phyloP scores from a whole-genome alignment of 1,140 invertebrate species.

The Drosophila orosa region DNA sequence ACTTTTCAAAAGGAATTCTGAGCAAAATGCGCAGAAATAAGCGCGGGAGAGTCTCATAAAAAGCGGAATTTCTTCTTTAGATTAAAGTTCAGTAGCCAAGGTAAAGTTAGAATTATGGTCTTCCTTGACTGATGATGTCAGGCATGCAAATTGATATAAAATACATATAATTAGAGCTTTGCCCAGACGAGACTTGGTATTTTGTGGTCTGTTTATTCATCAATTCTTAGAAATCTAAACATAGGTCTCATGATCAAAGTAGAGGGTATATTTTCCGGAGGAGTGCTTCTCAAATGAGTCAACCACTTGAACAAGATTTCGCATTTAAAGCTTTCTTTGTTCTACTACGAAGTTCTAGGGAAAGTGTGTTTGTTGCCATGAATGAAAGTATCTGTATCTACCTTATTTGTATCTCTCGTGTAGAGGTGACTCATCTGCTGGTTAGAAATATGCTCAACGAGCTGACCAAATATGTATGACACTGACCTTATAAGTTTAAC shows the following conservation, averaged over 20 bases:
- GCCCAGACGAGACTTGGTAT: not conserved
- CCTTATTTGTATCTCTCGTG: conserved; percentile 4
- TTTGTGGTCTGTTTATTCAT: conserved; percentile 10
- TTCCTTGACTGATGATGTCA: conserved; percentile 19
- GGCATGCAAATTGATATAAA: conserved; percentile 29
- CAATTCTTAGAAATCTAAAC: not conserved
- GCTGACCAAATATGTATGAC: conserved; percentile 67
- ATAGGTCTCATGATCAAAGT: not conserved
- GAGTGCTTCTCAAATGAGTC: not conserved
- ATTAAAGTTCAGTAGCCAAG: conserved; percentile 25
- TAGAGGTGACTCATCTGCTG: conserved; percentile 22
- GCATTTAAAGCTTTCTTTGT: conserved; percentile 9
- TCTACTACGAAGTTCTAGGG: not conserved
- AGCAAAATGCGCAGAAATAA: conserved; percentile 14
- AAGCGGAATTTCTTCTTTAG: conserved; percentile 15
- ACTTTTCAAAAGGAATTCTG: conserved; percentile 17
- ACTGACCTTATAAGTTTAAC: conserved; percentile 67
- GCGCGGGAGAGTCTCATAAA: not conserved
- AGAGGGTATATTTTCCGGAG: not conserved
- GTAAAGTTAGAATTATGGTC: conserved; percentile 4
- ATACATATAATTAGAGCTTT: conserved; percentile 10
- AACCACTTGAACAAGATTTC: conserved; percentile 14
- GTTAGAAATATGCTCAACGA: conserved; percentile 17
- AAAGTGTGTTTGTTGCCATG: conserved; percentile 7
- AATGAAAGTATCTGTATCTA: conserved; percentile 14